phyloP scores from a whole-genome alignment of 37 sponge, comb jelly and placozoan genomes.

The Hexactinellida sp. region DNA sequence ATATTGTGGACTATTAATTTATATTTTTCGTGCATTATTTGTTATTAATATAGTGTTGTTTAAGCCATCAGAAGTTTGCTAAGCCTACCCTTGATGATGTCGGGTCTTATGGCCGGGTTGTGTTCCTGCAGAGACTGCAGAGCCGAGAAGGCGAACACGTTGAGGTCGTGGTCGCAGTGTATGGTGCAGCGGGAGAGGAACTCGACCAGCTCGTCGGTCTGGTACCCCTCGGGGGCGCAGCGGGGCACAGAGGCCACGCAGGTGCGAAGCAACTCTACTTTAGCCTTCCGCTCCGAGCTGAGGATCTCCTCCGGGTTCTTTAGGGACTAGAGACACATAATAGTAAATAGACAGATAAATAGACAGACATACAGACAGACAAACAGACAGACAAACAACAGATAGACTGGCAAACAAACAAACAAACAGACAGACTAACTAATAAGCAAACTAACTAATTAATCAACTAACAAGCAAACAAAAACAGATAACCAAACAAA shows the following conservation, averaged over 20 bases:
- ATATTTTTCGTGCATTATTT: no score
- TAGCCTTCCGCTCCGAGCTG: slow-evolving; percentile 65
- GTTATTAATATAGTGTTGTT: no score
- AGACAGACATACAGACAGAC: slow-evolving; percentile 18
- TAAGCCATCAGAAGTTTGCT: no score
- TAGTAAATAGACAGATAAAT: not conserved
- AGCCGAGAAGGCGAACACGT: slow-evolving; percentile 44
- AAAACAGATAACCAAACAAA: no score
- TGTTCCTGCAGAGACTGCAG: slow-evolving; percentile 63
- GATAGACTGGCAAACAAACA: no score
- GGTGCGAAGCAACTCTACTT: slow-evolving; percentile 78
- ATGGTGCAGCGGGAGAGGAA: slow-evolving; percentile 71
- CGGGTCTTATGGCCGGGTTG: slow-evolving; percentile 46
- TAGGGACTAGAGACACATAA: not conserved
- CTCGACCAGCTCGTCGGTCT: slow-evolving; percentile 55
- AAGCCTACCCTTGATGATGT: slow-evolving; percentile 34
- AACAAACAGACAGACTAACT: no score
- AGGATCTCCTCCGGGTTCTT: slow-evolving; percentile 19
- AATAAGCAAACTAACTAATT: no score
- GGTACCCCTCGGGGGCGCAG: slow-evolving; percentile 50
- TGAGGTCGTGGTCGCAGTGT: slow-evolving; percentile 79
- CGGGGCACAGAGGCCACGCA: slow-evolving; percentile 91
- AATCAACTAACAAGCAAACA: no score
- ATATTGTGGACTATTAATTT: not conserved
- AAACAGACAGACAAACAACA: no score